phyloP scores from a whole-genome alignment of 2,888 invertebrate genomes.

The Antitype chi region DNA sequence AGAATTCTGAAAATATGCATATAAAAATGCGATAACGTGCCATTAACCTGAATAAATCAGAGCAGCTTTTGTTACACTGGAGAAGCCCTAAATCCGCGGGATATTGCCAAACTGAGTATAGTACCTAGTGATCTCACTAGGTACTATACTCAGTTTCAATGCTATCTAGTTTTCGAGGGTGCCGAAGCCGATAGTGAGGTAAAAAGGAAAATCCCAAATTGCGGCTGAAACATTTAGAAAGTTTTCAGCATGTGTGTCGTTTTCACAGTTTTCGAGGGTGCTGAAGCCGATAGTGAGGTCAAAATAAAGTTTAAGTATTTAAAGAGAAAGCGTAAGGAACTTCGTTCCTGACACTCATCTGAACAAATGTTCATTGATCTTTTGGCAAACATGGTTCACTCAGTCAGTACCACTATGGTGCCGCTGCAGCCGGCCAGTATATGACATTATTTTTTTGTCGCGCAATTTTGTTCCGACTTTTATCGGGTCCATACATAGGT shows the following conservation, averaged over 20 bases:
- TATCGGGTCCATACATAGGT: not conserved
- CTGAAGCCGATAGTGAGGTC: no score
- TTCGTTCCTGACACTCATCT: not conserved
- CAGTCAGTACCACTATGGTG: not conserved
- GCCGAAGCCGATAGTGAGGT: no score
- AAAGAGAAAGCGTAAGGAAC: no score
- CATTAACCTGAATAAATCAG: conserved; percentile 27
- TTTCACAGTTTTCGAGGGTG: no score
- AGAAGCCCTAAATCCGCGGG: conserved; percentile 15
- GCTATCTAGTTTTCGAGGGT: no score
- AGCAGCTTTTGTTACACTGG: conserved; percentile 18
- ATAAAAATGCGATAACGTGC: conserved; percentile 3
- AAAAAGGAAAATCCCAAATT: no score
- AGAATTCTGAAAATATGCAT: conserved; percentile 6
- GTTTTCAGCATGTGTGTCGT: no score
- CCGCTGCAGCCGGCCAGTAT: not conserved
- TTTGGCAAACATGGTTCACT: not conserved
- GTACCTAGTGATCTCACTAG: no score
- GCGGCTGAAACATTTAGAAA: no score
- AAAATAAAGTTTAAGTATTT: no score
- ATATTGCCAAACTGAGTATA: conserved; percentile 27
- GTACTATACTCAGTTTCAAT: no score
- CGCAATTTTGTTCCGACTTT: conserved; percentile 3
- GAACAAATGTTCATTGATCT: not conserved
- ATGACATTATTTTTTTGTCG: conserved; percentile 14